Percentiles rank a stretch among this genome's conserved stretches.
Conservation (phyloP, 2,797 vertebrate genomes). For the Lemur catta region DNA sequence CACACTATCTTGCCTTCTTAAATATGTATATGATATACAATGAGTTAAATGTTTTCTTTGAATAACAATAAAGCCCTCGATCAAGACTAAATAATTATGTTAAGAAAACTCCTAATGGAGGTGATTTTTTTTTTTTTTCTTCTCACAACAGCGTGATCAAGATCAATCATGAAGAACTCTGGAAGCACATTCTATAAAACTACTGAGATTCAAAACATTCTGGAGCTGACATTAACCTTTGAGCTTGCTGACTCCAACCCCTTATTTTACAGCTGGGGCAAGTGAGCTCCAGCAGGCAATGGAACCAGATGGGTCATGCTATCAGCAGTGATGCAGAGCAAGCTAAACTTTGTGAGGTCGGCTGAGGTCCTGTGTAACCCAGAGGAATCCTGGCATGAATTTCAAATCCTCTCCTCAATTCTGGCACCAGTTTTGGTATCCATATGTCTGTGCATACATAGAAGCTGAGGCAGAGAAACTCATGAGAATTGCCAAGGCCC, state of each 20-base stretch:
- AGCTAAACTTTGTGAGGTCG: slow-evolving; percentile 60
- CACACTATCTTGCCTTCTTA: not conserved
- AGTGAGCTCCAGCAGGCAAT: not conserved
- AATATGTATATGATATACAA: not conserved
- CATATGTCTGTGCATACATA: slow-evolving; percentile 77
- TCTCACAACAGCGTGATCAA: not conserved
- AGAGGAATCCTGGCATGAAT: slow-evolving; percentile 66
- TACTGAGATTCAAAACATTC: not conserved
- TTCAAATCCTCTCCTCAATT: slow-evolving; percentile 19
- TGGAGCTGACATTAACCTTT: slow-evolving; percentile 29
- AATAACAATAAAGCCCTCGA: not conserved
- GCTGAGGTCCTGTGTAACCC: slow-evolving; percentile 63
- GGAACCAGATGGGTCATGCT: slow-evolving; percentile 56
- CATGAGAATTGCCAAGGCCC: slow-evolving; percentile 67
- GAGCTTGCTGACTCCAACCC: not conserved
- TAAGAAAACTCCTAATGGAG: not conserved
- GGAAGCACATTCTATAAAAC: not conserved
- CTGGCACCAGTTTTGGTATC: slow-evolving; percentile 64
- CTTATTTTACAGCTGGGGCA: slow-evolving; percentile 27
- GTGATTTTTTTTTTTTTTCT: not conserved
- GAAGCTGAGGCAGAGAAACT: slow-evolving; percentile 68
- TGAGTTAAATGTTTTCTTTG: not conserved
- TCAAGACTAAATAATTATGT: not conserved
- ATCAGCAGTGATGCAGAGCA: not conserved
- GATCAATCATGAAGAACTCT: not conserved